Percentiles rank a stretch among this genome's conserved stretches.
Conservation (phyloP, 2,888 invertebrate genomes). For the Catocala fraxini region DNA sequence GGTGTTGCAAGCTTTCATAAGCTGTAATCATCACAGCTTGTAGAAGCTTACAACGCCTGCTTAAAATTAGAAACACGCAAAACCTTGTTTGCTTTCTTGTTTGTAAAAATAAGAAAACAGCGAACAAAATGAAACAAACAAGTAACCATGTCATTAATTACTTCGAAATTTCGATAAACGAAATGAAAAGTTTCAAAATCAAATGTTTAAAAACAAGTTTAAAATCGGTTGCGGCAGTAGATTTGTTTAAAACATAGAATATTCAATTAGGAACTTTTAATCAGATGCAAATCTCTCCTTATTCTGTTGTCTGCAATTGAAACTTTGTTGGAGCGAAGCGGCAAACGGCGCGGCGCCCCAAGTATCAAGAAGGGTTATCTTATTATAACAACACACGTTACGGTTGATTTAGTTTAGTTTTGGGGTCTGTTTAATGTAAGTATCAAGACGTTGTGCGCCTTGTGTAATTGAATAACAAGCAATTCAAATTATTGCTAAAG, state of each 20-base stretch:
- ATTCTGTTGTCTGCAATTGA: conserved; percentile 36
- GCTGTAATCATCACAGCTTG: too few relatives aligned
- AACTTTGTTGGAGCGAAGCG: conserved; percentile 29
- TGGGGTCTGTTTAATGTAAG: neutral
- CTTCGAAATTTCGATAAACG: too few relatives aligned
- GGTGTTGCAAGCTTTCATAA: too few relatives aligned
- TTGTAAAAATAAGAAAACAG: too few relatives aligned
- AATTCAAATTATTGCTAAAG: too few relatives aligned
- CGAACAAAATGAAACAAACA: too few relatives aligned
- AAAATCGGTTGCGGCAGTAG: conserved; percentile 32
- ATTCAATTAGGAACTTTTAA: conserved; percentile 59
- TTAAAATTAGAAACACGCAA: too few relatives aligned
- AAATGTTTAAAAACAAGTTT: conserved; percentile 30
- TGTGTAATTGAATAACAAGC: neutral
- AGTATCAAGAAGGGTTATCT: conserved; percentile 1
- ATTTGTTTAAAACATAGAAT: conserved; percentile 40
- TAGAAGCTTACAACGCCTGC: too few relatives aligned
- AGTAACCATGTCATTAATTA: too few relatives aligned
- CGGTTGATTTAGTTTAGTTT: neutral
- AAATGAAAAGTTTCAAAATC: conserved; percentile 8
- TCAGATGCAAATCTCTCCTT: conserved; percentile 58
- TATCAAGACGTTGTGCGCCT: neutral
- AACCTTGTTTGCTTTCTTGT: too few relatives aligned
- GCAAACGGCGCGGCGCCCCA: neutral
- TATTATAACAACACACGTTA: neutral